Evolutionary conservation across 92 coral and sea anemone genomes (phyloP).

Genomic region (Porites lobata): DNA sequence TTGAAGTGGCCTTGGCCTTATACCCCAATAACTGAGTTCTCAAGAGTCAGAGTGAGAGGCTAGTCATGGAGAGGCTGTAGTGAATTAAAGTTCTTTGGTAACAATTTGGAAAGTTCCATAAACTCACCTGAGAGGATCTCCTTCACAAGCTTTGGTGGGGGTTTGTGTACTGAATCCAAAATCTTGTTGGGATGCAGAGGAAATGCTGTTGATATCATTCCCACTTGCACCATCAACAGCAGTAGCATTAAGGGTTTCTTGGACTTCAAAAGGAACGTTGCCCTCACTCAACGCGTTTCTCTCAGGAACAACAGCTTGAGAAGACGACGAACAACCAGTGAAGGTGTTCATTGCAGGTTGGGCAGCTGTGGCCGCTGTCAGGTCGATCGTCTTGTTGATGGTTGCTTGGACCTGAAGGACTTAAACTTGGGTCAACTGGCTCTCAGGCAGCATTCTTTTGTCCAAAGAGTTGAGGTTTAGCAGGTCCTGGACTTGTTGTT

Average conservation of each 20-base stretch:
- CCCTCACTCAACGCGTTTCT: neutral
- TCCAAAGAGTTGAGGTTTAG: neutral
- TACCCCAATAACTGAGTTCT: neutral
- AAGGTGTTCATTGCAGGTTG: neutral
- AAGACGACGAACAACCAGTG: neutral
- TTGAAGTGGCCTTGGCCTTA: conserved; percentile 40
- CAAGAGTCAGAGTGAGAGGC: conserved; percentile 44
- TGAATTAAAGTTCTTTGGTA: conserved; percentile 58
- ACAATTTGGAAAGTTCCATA: conserved; percentile 51
- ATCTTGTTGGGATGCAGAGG: conserved; percentile 23
- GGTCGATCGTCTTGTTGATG: conserved; percentile 21
- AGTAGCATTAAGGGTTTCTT: neutral
- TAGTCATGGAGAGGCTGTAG: conserved; percentile 19
- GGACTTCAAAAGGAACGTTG: neutral
- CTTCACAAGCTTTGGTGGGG: conserved; percentile 40
- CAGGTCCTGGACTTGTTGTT: conserved; percentile 23
- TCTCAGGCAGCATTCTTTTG: conserved; percentile 12
- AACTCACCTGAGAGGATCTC: conserved; percentile 63
- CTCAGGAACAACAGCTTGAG: neutral
- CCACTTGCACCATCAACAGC: neutral
- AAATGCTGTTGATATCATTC: neutral
- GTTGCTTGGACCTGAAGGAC: conserved; percentile 25
- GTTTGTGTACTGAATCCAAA: conserved; percentile 37
- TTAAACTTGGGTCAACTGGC: conserved; percentile 34
- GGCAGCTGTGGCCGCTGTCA: neutral